These are phyloP conservation scores for Thamnaconus septentrionalis DNA, from an alignment of 2,113 vertebrate species.

Conservation along the genomic window DNA sequence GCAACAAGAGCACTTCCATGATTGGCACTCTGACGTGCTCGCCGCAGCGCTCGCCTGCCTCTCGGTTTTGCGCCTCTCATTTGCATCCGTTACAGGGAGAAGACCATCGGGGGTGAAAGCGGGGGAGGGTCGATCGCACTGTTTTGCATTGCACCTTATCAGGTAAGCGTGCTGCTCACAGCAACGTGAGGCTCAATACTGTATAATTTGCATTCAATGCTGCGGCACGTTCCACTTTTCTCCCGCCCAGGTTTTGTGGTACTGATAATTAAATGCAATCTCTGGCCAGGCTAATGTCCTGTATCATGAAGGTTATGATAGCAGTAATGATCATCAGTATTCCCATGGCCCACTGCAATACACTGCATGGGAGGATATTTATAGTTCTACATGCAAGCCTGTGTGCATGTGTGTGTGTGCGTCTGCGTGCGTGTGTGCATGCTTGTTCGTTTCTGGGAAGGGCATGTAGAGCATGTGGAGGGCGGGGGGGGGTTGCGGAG, in stretches of 20 bases:
- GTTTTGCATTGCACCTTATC: constrained; percentile 22
- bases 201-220: constrained; percentile 50
- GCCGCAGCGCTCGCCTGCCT: constrained; percentile 32
- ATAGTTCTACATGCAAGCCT: constrained; percentile 44
- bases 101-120: constrained; percentile 1
- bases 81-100: constrained; percentile 42
- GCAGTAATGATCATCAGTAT: constrained; percentile 64
- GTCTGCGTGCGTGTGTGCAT: not conserved
- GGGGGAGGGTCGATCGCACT: constrained; percentile 13
- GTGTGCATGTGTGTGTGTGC: constrained; percentile 2
- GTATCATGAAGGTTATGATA: constrained; percentile 62
- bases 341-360: constrained; percentile 48
- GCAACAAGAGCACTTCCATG: constrained; percentile 73
- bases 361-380: constrained; percentile 58
- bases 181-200: constrained; percentile 42
- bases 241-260: constrained; percentile 23
- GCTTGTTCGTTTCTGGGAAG: constrained; percentile 35
- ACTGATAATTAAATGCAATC: constrained; percentile 46
- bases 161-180: constrained; percentile 27
- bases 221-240: not conserved
- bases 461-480: constrained; percentile 1
- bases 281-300: constrained; percentile 33
- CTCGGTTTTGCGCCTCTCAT: constrained; percentile 39
- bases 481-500: not conserved
- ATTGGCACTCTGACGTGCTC: constrained; percentile 67